Evolutionary conservation across 1,140 invertebrate species (phyloP), one percentile per base, ranked within the genome.

Genomic region (Ceratina australensis): DNA sequence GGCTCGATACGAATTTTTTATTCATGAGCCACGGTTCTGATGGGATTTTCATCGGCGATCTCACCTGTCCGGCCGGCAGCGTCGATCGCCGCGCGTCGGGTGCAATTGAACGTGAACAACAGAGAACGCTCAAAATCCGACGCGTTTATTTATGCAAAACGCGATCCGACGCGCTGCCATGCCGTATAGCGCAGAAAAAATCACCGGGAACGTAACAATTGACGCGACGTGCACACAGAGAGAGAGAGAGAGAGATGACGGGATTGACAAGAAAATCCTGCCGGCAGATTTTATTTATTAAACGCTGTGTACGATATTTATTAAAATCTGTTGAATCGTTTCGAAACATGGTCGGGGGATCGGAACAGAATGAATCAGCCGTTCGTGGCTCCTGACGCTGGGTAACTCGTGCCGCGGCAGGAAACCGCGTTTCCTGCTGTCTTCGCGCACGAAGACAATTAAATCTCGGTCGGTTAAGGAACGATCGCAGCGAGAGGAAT

Each of bases 1-100:
- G 82, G 71, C 75, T 42, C 72, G 77, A 78, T 76, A 80, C 60
- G 24, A 80, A 89, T 89, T 89, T 90, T 89, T 89, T 90, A 90
- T 88, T 88, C 87, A 85, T 82, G 82, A 87, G 16, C 33, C 78
- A 16, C 42, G 79, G 79, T 76, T 77, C 83, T 83, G 81, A 82
- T 87, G 87, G 89, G 86, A 87, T 88, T 88, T 89, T 83, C 84
- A 81, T 78, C 80, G 78, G 52, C 64, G 74, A 80, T 78, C 81
- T 90, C 86, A 88, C 87, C 89, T 89, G 89, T 87, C 86, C 63
- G 76, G 71, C 65, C 26, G 5, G 42, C 79, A n/a, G 42, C 79
- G 84, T 86, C 82, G 87, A 88, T 88, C 82, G 79, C 74, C 72
- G 80, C 74, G 52, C 75, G 73, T 42, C 52, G 52, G n/a, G 75